phyloP scores from a whole-genome alignment of 2,113 vertebrate genomes.

The Ciconia stormi region DNA sequence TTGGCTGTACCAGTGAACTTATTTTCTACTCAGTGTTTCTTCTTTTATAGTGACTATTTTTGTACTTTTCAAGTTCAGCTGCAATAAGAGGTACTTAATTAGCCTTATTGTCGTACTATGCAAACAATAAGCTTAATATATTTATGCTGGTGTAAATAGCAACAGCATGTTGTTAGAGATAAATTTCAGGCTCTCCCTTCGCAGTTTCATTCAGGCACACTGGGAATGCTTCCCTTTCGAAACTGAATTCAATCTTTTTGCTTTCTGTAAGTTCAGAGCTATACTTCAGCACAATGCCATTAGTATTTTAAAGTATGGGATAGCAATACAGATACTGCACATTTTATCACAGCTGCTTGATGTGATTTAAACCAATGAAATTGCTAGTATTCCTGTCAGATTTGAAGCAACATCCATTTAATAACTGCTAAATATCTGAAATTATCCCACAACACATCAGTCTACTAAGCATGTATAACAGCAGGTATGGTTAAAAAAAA shows the following conservation, averaged over 20 bases:
- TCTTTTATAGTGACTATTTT: background rate
- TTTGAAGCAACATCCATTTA: slow-evolving; percentile 33
- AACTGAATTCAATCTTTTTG: background rate
- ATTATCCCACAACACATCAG: background rate
- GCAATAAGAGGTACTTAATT: background rate
- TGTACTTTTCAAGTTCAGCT: background rate
- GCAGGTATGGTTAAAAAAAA: slow-evolving; percentile 6
- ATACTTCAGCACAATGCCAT: background rate
- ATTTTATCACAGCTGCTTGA: slow-evolving; percentile 52
- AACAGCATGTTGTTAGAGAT: background rate
- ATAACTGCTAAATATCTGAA: slow-evolving; percentile 61
- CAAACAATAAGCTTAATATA: background rate
- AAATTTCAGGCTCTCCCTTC: background rate
- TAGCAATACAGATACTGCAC: background rate
- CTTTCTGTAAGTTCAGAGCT: slow-evolving; percentile 10
- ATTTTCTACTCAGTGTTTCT: background rate
- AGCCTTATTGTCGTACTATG: background rate
- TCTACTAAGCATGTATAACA: slow-evolving; percentile 12
- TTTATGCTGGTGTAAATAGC: background rate
- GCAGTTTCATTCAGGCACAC: background rate
- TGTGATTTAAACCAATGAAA: slow-evolving; percentile 55
- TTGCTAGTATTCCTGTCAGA: slow-evolving; percentile 41
- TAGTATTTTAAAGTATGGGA: slow-evolving; percentile 20
- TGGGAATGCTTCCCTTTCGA: background rate
- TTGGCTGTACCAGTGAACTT: background rate